phyloP scores from a whole-genome alignment of 2,888 invertebrate genomes.

The Phasia obesa region DNA sequence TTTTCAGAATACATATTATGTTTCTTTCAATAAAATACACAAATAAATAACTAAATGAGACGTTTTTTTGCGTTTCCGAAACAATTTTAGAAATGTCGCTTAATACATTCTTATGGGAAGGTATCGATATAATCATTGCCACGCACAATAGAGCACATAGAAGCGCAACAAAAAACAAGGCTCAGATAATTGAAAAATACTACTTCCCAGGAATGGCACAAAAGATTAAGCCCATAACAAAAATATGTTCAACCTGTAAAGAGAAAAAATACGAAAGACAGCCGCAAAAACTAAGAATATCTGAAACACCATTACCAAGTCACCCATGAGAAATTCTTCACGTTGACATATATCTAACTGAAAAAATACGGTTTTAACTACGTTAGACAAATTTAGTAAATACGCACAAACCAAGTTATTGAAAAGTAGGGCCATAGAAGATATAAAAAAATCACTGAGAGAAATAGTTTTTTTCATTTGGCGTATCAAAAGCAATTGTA shows the following conservation, averaged over 20 bases:
- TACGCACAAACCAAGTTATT: conserved; percentile 60
- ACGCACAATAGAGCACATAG: not conserved
- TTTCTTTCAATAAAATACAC: too few species aligned
- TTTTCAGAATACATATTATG: too few species aligned
- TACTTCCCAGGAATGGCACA: conserved; percentile 39
- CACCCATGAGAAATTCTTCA: conserved; percentile 63
- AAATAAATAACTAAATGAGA: too few species aligned
- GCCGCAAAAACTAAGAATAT: conserved; percentile 56
- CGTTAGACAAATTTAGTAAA: conserved; percentile 64
- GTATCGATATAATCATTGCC: conserved; percentile 29
- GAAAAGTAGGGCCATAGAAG: conserved; percentile 50
- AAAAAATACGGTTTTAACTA: conserved; percentile 39
- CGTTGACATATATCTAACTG: conserved; percentile 31
- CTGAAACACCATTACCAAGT: too few species aligned
- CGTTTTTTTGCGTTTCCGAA: too few species aligned
- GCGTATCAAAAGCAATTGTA: too few species aligned
- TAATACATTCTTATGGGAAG: too few species aligned
- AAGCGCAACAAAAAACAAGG: conserved; percentile 58
- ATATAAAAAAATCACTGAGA: too few species aligned
- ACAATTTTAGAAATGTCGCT: too few species aligned
- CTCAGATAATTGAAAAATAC: conserved; percentile 44
- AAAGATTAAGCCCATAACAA: conserved; percentile 27
- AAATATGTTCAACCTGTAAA: conserved; percentile 51
- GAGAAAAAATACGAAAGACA: conserved; percentile 55
- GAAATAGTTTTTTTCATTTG: too few species aligned